Evolutionary conservation across 2,113 vertebrate species (phyloP), one percentile per base, ranked within the genome.

Genomic region (Cygnus atratus): DNA sequence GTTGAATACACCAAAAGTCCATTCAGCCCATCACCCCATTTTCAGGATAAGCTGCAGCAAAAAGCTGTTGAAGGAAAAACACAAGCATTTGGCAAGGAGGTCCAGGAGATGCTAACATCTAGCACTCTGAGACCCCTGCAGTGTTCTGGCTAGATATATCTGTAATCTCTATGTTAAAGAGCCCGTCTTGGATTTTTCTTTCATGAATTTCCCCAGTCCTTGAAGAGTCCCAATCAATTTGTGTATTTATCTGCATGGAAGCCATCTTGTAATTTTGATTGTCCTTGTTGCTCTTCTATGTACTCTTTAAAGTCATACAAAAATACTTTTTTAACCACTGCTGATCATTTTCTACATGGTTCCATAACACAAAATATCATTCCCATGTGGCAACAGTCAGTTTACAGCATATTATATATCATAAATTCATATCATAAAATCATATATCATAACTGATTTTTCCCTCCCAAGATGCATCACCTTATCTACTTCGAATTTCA

Each of bases 381-480:
- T 89, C 61, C n/a, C 35, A 9, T 15, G 18, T 37, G 24, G 14
- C 61, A 50, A 59, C 0, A 0, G 21, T 66, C n/a, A 67, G 16
- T 70, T 93, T 39, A 74, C 28, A 70, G 43, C 37, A 52, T 48
- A 46, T 46, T 46, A 46, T 46, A 46, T 46, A 4, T 46, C 44
- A 46, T 46, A 44, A 44, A 44, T 16, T 44, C 43, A 44, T 44
- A 44, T 43, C 43, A 43, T 18, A 46, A 46, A 46, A 46, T 46
- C 44, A 46, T 46, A 5, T 41, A 41, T 41, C 41, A 41, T 41
- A 73, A 41, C 26, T 62, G 14, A 43, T 66, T 65, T 78, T 13
- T 3, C 3, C 39, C 10, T 48, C 19, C 2, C 0, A 10, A 63
- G 75, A 33, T 35, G 11, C 17, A 41, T 59, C 44, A 33, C 25